These are phyloP conservation scores for Hirundo rustica DNA, from an alignment of 2,797 vertebrate genomes.

Conservation along the genomic window DNA sequence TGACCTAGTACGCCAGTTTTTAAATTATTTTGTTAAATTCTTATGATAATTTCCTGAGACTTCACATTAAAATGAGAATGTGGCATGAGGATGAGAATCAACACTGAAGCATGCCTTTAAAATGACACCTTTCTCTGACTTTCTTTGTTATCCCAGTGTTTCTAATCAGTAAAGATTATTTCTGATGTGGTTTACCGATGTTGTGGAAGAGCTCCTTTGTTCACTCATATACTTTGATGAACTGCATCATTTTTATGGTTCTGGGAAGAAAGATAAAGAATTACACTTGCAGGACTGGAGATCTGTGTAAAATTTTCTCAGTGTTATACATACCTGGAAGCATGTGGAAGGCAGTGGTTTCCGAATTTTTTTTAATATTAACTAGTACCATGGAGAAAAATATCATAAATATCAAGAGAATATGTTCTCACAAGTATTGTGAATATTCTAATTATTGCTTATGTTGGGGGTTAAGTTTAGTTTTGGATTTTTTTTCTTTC, in stretches of 20 bases:
- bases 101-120: not conserved
- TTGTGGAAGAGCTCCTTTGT: not conserved
- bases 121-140: not conserved
- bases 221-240: not conserved
- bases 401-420: constrained; percentile 75
- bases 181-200: not conserved
- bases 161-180: constrained; percentile 5
- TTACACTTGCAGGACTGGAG: not conserved
- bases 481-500: no score
- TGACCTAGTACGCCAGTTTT: not conserved
- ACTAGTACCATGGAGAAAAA: constrained; percentile 51
- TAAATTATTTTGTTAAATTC: not conserved
- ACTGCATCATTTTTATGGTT: not conserved
- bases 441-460: constrained; percentile 78
- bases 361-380: constrained; percentile 53
- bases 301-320: not conserved
- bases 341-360: not conserved
- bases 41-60: not conserved
- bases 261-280: not conserved
- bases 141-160: not conserved
- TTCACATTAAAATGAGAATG: not conserved
- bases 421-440: constrained; percentile 75
- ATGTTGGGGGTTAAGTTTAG: no score
- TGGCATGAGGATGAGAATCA: not conserved
- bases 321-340: not conserved